A percentile compares a stretch with the other conserved stretches of the same genome.
phyloP scores from a whole-genome alignment of 2,888 invertebrate species.

The Xestia sexstrigata region DNA sequence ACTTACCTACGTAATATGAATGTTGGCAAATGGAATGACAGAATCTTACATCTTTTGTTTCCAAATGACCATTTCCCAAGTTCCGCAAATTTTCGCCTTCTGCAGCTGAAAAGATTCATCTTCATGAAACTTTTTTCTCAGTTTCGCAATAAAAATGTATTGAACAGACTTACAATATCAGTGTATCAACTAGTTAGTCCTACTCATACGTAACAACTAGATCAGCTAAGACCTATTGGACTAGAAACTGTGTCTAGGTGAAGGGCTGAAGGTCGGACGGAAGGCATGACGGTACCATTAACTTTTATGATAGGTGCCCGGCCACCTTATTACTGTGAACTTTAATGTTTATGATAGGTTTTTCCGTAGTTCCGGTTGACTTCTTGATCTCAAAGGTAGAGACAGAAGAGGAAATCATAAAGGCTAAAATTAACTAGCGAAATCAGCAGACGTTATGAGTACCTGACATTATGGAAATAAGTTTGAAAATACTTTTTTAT shows the following conservation, averaged over 20 bases:
- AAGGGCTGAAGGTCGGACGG: conserved; percentile 60
- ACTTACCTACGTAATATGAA: no score
- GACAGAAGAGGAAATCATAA: not conserved
- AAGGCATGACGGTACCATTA: conserved; percentile 51
- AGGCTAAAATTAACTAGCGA: not conserved
- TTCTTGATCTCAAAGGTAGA: not conserved
- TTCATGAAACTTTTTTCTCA: not conserved
- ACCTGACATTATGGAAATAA: not conserved
- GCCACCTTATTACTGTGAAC: conserved; percentile 11
- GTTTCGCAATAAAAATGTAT: no score
- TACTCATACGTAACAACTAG: conserved; percentile 29
- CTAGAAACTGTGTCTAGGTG: conserved; percentile 55
- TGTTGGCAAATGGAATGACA: no score
- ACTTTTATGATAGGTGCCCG: conserved; percentile 41
- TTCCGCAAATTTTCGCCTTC: not conserved
- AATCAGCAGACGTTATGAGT: not conserved
- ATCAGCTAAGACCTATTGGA: conserved; percentile 7
- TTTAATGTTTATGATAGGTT: conserved; percentile 8
- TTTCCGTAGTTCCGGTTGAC: conserved; percentile 17
- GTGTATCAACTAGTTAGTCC: not conserved
- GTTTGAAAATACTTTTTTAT: not conserved
- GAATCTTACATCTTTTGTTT: not conserved
- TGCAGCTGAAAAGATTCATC: not conserved
- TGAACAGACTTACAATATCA: not conserved
- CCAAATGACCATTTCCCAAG: not conserved